Evolutionary conservation across 2,888 invertebrate genomes (phyloP).

Genomic region (Drosophila neoperkinsi): DNA sequence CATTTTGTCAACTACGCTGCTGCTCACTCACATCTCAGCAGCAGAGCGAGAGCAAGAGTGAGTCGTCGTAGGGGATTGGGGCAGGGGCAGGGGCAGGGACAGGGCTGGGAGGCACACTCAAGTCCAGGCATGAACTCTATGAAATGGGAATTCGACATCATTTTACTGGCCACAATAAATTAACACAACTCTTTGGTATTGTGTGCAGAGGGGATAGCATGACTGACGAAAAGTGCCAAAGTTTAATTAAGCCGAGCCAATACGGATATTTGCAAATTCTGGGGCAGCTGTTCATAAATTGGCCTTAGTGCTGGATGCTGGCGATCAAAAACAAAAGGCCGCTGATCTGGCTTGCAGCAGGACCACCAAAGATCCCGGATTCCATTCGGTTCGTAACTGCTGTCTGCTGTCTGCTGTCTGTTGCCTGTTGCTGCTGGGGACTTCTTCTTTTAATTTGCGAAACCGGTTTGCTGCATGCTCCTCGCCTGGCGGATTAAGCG

Average conservation of each 20-base stretch:
- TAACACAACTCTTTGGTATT: constrained; percentile 34
- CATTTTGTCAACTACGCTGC: constrained; percentile 73
- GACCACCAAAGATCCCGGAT: constrained; percentile 70
- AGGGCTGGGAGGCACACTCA: background rate
- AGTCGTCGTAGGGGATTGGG: background rate
- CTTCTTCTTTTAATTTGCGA: constrained; percentile 62
- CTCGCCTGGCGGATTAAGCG: constrained; percentile 75
- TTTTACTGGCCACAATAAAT: constrained; percentile 65
- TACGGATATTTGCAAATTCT: constrained; percentile 37
- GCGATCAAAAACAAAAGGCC: constrained; percentile 77
- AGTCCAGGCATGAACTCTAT: constrained; percentile 44
- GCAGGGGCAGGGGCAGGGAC: too few relatives aligned
- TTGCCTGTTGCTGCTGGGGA: constrained; percentile 17
- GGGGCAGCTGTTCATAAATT: constrained; percentile 69
- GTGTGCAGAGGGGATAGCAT: constrained; percentile 21
- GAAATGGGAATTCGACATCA: constrained; percentile 70
- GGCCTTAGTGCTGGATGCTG: constrained; percentile 56
- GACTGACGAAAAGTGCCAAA: constrained; percentile 74
- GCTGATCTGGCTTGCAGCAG: constrained; percentile 57
- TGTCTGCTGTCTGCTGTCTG: constrained; percentile 4
- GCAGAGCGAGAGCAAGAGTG: background rate
- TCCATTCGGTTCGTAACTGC: constrained; percentile 33
- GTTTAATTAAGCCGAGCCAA: constrained; percentile 69
- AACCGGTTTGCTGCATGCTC: constrained; percentile 44
- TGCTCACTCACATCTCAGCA: constrained; percentile 50